Conservation (phyloP, 2,113 vertebrate genomes). For the Notothenia coriiceps region DNA sequence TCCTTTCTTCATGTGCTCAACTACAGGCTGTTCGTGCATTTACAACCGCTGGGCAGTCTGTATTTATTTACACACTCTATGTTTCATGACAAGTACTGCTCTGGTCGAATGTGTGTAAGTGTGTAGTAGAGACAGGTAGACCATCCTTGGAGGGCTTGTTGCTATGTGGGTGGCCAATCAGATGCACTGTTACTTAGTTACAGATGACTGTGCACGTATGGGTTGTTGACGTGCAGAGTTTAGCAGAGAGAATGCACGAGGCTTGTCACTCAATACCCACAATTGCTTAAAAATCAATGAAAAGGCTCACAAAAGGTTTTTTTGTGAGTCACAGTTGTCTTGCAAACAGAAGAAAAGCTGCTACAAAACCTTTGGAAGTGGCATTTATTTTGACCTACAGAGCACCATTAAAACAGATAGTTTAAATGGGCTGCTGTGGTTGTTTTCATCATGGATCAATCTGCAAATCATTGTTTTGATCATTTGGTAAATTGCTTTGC, state of each 20-base stretch:
- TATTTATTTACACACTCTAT: neutral
- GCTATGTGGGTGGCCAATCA: conserved; percentile 76
- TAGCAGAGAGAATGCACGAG: conserved; percentile 17
- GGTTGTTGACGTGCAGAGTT: conserved; percentile 58
- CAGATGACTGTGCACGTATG: conserved; percentile 64
- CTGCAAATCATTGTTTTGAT: neutral
- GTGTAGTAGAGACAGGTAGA: conserved; percentile 48
- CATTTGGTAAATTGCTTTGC: neutral
- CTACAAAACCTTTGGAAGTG: neutral
- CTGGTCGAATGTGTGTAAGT: conserved; percentile 2
- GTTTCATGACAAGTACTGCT: conserved; percentile 19
- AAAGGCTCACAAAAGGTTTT: neutral
- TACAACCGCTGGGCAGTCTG: neutral
- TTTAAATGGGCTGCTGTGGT: neutral
- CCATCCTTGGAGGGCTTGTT: conserved; percentile 61
- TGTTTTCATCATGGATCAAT: neutral
- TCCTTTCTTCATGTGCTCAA: neutral
- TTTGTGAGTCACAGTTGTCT: conserved; percentile 8
- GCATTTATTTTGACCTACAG: neutral
- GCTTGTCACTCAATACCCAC: conserved; percentile 34
- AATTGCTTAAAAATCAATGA: conserved; percentile 10
- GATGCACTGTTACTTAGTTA: conserved; percentile 83
- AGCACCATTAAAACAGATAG: neutral
- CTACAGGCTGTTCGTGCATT: neutral
- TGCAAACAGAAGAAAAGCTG: neutral